These are phyloP conservation scores for Bubo bubo DNA, from an alignment of 2,113 vertebrate species.

Conservation along the genomic window DNA sequence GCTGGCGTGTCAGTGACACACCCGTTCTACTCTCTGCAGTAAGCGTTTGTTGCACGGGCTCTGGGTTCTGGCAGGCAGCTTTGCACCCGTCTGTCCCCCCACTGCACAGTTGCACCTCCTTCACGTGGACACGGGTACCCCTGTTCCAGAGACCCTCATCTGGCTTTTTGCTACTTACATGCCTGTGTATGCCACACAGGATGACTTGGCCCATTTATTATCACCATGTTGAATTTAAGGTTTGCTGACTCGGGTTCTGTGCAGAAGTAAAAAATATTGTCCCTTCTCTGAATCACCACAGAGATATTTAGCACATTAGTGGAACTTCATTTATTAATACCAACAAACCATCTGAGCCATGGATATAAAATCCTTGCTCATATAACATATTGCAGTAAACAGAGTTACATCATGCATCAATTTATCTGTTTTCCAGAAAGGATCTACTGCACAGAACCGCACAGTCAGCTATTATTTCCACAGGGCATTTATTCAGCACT, in stretches of 20 bases:
- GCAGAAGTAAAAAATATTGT: neutral
- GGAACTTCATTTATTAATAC: neutral
- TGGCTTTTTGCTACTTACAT: neutral
- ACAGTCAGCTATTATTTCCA: neutral
- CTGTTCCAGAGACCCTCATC: neutral
- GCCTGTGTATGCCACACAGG: too few species aligned
- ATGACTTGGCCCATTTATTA: neutral
- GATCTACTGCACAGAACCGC: neutral
- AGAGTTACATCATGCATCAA: neutral
- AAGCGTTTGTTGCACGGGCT: too few species aligned
- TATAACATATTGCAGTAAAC: neutral
- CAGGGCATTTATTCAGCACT: neutral
- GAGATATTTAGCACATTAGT: neutral
- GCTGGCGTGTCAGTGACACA: neutral
- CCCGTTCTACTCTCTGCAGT: too few species aligned
- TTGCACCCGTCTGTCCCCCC: accelerated
- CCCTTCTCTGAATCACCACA: neutral
- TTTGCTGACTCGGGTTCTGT: neutral
- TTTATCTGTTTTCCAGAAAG: neutral
- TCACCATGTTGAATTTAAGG: neutral
- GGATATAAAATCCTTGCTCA: neutral
- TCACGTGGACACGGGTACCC: accelerated
- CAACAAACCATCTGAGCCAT: neutral
- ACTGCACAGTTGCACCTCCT: accelerated
- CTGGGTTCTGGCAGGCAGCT: neutral